Conservation (phyloP, 2,113 vertebrate species). For the Phycodurus eques region DNA sequence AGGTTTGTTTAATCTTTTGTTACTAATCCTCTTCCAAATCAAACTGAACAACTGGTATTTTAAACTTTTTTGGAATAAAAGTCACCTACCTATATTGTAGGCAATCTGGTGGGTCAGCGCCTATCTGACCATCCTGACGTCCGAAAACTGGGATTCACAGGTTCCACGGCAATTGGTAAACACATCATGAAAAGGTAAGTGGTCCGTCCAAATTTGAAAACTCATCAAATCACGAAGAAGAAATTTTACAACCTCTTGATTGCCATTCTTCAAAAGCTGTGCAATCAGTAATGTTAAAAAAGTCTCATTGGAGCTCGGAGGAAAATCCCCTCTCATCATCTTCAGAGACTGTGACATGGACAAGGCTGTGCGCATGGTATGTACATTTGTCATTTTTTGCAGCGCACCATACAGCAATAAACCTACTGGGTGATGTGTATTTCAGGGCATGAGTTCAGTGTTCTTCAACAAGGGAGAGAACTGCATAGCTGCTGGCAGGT, state of each 20-base stretch:
- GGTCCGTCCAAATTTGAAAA: neutral
- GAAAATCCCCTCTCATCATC: conserved; percentile 87
- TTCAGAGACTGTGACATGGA: conserved; percentile 85
- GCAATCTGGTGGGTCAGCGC: conserved; percentile 79
- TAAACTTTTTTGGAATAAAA: too few relatives aligned
- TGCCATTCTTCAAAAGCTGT: conserved; percentile 67
- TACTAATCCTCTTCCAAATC: too few relatives aligned
- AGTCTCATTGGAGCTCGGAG: conserved; percentile 86
- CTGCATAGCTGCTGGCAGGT: conserved; percentile 84
- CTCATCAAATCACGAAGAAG: neutral
- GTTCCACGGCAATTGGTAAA: conserved; percentile 85
- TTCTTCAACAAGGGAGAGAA: conserved; percentile 92
- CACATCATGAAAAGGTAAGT: conserved; percentile 87
- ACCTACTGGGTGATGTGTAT: conserved; percentile 1
- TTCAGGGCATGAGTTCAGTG: conserved; percentile 84
- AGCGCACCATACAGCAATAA: neutral
- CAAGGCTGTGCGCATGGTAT: conserved; percentile 84
- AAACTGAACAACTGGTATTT: too few relatives aligned
- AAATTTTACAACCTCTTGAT: neutral
- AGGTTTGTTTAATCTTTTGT: too few relatives aligned
- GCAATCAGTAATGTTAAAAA: conserved; percentile 86
- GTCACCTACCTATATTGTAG: conserved; percentile 43
- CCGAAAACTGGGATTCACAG: conserved; percentile 86
- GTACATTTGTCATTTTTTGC: conserved; percentile 3
- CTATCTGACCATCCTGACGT: conserved; percentile 83